Conservation (phyloP, 2,888 invertebrate genomes). For the Pachydiplax longipennis region DNA sequence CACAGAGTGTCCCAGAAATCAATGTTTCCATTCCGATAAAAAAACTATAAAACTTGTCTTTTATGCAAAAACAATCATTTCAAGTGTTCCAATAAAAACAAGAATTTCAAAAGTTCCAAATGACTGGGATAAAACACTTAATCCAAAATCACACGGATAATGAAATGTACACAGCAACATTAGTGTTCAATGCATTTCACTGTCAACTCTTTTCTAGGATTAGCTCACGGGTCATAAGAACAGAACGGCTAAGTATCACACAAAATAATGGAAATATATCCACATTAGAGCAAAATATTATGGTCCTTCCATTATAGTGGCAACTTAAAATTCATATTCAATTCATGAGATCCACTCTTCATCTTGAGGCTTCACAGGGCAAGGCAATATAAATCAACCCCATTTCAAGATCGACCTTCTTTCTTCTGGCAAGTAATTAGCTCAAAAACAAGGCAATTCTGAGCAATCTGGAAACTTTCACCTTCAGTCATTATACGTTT, state of each 20-base stretch:
- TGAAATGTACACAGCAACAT: neutral
- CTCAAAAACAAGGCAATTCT: neutral
- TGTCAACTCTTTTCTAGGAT: neutral
- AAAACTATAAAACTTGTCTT: neutral
- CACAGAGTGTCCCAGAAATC: neutral
- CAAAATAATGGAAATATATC: neutral
- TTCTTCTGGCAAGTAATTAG: neutral
- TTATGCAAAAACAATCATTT: neutral
- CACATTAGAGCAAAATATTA: neutral
- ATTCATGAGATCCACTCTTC: neutral
- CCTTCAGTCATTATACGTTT: neutral
- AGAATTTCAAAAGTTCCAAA: neutral
- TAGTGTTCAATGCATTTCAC: neutral
- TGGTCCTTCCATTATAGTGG: neutral
- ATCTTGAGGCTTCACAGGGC: neutral
- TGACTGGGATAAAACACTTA: neutral
- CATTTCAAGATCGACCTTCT: neutral
- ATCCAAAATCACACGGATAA: neutral
- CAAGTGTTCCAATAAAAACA: neutral
- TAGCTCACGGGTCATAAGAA: neutral
- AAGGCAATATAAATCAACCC: neutral
- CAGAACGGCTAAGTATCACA: neutral
- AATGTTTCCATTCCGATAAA: neutral
- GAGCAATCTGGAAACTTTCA: neutral
- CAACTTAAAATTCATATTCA: neutral